Evolutionary conservation across 2,113 vertebrate species (phyloP).

Genomic region (mouse (Mus musculus)): DNA sequence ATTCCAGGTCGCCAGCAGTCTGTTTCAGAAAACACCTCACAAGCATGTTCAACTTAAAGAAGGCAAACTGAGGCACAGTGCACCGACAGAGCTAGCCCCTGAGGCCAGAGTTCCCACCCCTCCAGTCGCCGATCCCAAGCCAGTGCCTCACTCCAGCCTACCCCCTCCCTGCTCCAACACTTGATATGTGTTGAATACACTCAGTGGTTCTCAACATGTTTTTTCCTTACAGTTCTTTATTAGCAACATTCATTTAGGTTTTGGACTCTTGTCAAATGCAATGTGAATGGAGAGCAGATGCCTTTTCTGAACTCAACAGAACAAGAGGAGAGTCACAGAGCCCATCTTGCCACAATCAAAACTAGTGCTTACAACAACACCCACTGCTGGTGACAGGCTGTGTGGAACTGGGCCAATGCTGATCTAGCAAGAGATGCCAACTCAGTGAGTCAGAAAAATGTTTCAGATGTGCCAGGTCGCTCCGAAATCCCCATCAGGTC

Average conservation of each 20-base stretch:
- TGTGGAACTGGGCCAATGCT: constrained; percentile 87
- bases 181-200: constrained; percentile 81
- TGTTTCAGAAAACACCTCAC: constrained; percentile 45
- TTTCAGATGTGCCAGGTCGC: constrained; percentile 87
- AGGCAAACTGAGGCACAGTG: constrained; percentile 35
- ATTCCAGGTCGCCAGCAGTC: neutral
- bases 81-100: constrained; percentile 23
- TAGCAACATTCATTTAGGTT: constrained; percentile 81
- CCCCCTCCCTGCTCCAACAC: constrained; percentile 53
- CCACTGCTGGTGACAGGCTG: constrained; percentile 88
- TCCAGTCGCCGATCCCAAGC: constrained; percentile 9
- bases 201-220: constrained; percentile 81
- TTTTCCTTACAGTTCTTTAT: constrained; percentile 83
- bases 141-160: neutral
- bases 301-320: constrained; percentile 83
- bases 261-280: constrained; percentile 81
- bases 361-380: constrained; percentile 86
- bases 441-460: constrained; percentile 88
- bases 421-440: constrained; percentile 89
- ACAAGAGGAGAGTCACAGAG: constrained; percentile 80
- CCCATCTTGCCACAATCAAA: constrained; percentile 86
- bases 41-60: constrained; percentile 33
- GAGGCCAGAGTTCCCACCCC: constrained; percentile 21
- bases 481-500: constrained; percentile 87
- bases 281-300: constrained; percentile 84